These are phyloP conservation scores for Thera britannica DNA, from an alignment of 2,888 invertebrate species.

Conservation along the genomic window DNA sequence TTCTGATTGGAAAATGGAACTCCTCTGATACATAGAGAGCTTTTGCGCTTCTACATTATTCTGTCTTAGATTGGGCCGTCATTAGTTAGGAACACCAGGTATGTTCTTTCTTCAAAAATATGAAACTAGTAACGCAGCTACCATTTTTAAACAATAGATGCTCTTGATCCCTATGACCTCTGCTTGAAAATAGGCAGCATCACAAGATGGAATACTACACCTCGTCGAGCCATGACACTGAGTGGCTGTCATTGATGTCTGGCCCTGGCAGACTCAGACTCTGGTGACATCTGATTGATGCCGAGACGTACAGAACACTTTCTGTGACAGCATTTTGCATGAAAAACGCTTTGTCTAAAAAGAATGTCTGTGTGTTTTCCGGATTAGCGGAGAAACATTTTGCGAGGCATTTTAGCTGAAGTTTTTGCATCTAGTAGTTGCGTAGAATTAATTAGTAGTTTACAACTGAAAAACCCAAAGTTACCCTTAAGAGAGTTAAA, in stretches of 20 bases:
- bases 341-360: neutral
- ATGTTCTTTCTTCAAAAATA: too few relatives aligned
- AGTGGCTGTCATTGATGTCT: constrained; percentile 34
- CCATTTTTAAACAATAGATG: constrained; percentile 8
- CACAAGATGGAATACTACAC: constrained; percentile 38
- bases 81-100: too few relatives aligned
- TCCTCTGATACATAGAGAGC: too few relatives aligned
- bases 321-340: neutral
- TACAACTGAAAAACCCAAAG: too few relatives aligned
- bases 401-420: neutral
- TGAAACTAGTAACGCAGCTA: neutral
- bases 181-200: constrained; percentile 29
- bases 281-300: constrained; percentile 39
- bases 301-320: neutral
- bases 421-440: too few relatives aligned
- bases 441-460: too few relatives aligned
- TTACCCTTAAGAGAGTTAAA: too few relatives aligned
- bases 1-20: too few relatives aligned
- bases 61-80: too few relatives aligned
- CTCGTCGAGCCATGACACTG: constrained; percentile 43
- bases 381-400: neutral
- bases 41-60: too few relatives aligned
- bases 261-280: constrained; percentile 26
- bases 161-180: constrained; percentile 35
- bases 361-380: neutral